Percentiles rank a stretch among this genome's conserved stretches.
phyloP scores from a whole-genome alignment of 2,888 invertebrate species.

The Cyclophora albipunctata region DNA sequence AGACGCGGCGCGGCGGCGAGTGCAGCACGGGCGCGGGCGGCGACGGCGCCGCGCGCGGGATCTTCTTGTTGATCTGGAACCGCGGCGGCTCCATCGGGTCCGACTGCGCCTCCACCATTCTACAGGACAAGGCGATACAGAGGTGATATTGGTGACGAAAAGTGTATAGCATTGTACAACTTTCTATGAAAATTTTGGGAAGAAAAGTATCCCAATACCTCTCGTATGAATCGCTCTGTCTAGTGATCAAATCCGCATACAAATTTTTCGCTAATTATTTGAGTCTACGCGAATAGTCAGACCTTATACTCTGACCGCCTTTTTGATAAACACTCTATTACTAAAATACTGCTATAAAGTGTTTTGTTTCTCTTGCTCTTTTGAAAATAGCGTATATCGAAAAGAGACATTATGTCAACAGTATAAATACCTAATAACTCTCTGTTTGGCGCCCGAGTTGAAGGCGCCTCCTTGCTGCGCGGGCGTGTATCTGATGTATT shows the following conservation, averaged over 20 bases:
- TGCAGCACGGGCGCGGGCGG: constrained; percentile 99
- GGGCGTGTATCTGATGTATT: constrained; percentile 98
- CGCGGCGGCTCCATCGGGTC: constrained; percentile 99
- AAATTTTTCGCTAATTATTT: background rate
- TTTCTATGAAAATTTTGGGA: background rate
- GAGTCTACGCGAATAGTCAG: no score
- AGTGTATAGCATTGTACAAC: no score
- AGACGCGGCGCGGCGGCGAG: constrained; percentile 97
- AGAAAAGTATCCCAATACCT: background rate
- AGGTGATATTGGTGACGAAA: no score
- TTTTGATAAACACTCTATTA: no score
- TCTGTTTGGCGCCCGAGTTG: constrained; percentile 97
- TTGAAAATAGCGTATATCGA: no score
- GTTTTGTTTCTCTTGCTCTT: no score
- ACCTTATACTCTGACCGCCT: no score
- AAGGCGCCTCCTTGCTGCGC: constrained; percentile 96
- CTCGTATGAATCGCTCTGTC: background rate
- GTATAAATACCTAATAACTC: constrained; percentile 94
- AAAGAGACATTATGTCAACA: no score
- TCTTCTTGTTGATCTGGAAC: constrained; percentile 98
- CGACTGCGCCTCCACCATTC: constrained; percentile 75
- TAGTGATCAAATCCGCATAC: background rate
- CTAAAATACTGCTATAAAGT: no score
- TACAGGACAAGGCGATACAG: constrained; percentile 12
- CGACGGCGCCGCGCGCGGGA: constrained; percentile 98